These are phyloP conservation scores for Vicugna pacos DNA, from an alignment of 2,113 vertebrate species.

Conservation along the genomic window DNA sequence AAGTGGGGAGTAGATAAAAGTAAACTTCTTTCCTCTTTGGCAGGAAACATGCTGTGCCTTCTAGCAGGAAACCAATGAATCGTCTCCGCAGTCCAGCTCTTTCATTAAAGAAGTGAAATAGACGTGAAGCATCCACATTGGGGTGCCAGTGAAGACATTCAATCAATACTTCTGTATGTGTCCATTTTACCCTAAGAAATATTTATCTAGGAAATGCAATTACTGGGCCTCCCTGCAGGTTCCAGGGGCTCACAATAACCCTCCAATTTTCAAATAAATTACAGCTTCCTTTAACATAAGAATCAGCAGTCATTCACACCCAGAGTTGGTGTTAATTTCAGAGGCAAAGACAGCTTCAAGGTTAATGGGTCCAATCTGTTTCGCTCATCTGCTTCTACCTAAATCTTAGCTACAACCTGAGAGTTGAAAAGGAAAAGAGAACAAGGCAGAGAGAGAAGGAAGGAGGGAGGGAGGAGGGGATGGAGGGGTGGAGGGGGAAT, in stretches of 20 bases:
- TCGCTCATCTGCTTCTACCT: not conserved
- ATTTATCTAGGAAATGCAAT: conserved; percentile 60
- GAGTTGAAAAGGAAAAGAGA: not conserved
- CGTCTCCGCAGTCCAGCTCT: not conserved
- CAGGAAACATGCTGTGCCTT: not conserved
- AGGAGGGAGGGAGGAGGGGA: not conserved
- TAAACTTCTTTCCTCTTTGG: not conserved
- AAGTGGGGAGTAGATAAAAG: not conserved
- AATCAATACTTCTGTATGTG: conserved; percentile 25
- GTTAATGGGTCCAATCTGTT: conserved; percentile 42
- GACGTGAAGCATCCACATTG: not conserved
- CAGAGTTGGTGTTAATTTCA: conserved; percentile 43
- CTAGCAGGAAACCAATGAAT: not conserved
- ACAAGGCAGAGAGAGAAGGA: not conserved
- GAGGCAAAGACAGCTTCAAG: not conserved
- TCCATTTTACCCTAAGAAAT: conserved; percentile 31
- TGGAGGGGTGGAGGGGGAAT: not conserved
- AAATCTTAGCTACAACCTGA: not conserved
- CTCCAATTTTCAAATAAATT: conserved; percentile 41
- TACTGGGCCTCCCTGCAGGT: not conserved
- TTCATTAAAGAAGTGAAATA: conserved; percentile 38
- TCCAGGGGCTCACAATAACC: conserved; percentile 31
- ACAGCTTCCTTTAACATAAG: not conserved
- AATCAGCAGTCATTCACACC: conserved; percentile 48
- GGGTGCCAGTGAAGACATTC: not conserved